Percentiles rank a stretch among this genome's conserved stretches.
Conservation (phyloP, 1,140 invertebrate genomes). For the Anastrepha ludens region DNA sequence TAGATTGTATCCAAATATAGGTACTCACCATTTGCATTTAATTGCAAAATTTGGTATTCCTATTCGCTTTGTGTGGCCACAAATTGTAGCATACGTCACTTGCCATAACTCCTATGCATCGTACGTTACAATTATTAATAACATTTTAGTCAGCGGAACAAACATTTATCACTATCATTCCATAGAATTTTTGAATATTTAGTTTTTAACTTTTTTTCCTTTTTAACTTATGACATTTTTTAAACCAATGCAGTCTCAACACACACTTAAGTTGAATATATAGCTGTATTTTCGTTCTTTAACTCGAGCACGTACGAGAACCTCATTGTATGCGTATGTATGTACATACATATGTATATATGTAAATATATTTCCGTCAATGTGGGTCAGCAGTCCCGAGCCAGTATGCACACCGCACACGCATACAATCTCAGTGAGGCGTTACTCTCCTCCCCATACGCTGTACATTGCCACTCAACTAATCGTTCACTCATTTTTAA, state of each 20-base stretch:
- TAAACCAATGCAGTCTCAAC: constrained; percentile 1
- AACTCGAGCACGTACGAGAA: constrained; percentile 22
- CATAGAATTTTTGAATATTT: neutral
- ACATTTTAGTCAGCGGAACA: neutral
- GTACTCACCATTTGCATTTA: too few species aligned
- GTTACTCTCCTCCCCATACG: neutral
- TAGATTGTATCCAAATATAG: too few species aligned
- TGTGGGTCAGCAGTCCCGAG: constrained; percentile 37
- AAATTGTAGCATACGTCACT: too few species aligned
- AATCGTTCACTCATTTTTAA: neutral
- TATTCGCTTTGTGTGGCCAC: too few species aligned
- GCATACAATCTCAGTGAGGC: neutral
- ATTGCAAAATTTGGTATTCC: too few species aligned
- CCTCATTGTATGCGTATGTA: neutral
- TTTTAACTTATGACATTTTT: neutral
- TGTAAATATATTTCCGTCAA: neutral
- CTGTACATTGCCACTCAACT: neutral
- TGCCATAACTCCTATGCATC: neutral
- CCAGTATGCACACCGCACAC: neutral
- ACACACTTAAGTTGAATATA: neutral
- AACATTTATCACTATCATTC: neutral
- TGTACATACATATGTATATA: too few species aligned
- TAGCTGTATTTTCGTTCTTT: neutral
- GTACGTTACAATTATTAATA: too few species aligned
- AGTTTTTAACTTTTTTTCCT: neutral